A percentile compares a stretch with the other conserved stretches of the same genome.
Evolutionary conservation across 2,888 invertebrate species (phyloP).

Genomic region (Spilosoma lubricipeda): DNA sequence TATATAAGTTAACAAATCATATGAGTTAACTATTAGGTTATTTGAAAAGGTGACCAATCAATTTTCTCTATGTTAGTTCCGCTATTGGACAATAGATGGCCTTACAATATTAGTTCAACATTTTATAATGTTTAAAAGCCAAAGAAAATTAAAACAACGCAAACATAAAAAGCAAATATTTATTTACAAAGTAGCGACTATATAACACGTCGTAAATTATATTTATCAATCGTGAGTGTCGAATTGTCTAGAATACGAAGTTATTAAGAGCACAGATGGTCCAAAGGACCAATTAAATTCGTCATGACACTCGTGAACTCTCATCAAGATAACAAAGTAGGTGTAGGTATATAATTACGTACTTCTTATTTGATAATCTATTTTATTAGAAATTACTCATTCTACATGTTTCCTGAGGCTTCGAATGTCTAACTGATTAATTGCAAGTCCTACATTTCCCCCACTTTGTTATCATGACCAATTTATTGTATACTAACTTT

Average conservation of each 20-base stretch:
- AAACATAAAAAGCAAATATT: not conserved
- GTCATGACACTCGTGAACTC: constrained; percentile 54
- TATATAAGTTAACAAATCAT: not conserved
- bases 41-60: not conserved
- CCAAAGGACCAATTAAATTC: constrained; percentile 53
- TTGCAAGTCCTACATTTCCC: not conserved
- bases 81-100: constrained; percentile 50
- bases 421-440: not conserved
- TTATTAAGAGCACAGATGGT: constrained; percentile 48
- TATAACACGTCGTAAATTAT: constrained; percentile 15
- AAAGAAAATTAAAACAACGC: not conserved
- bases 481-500: too few species aligned
- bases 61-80: constrained; percentile 1
- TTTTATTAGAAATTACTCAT: not conserved
- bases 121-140: not conserved
- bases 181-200: constrained; percentile 1
- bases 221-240: constrained; percentile 24
- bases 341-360: not conserved
- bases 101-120: not conserved
- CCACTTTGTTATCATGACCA: not conserved
- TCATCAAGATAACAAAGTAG: constrained; percentile 10
- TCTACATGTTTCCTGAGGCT: not conserved
- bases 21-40: not conserved
- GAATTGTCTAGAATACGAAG: constrained; percentile 40
- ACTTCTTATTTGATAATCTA: not conserved